Base-by-base conservation (phyloP, 2,888 invertebrate species). In the Tupiocoris notatus region DNA sequence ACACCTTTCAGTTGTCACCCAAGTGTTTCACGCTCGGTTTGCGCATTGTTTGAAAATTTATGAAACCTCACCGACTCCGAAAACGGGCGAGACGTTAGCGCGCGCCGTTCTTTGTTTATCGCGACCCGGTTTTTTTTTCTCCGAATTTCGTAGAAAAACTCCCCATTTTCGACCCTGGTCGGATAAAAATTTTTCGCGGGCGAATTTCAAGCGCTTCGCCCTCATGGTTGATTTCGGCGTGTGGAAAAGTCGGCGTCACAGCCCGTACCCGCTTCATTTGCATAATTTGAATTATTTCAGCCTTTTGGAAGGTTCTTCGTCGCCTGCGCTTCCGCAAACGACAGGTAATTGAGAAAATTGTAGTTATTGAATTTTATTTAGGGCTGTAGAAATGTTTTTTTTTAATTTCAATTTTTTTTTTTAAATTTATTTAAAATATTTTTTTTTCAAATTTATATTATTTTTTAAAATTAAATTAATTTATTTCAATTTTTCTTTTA, bases 171-270 rank as follows among this genome's bases (percentile, higher is more conserved):
- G 3, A 7, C 39, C 39, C 12, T 39, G 39, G 39, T 7, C 39
- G 39, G 39, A 39, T 39, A 39, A 39, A 7, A 39, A 39, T 39
- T 39, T 3, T 39, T 25, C 23, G 65, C 20, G 65, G 12, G 39
- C 56, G 56, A 57, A 54, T 24, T 54, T 17, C 59, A 71, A 54
- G 25, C 39, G 20, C 20, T 9, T 25, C 39, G n/a, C 24, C 64
- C 75, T 75, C 65, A 77, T 79, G 79, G 79, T 79, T 62, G 79
- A 79, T 68, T 77, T 76, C 63, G 78, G 77, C 57, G 77, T 79
- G 9, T 75, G 74, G 78, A 79, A 79, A 71, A 79, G 75, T 63
- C 74, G 78, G 66, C 59, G 79, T 70, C 77, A 78, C 67, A 78
- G 77, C 68, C 79, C 79, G n/a, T 79, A 79, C 67, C 75, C 78